A percentile compares a stretch with the other conserved stretches of the same genome.
phyloP scores from a whole-genome alignment of 1,140 invertebrate species.

The Drosophila simulans region DNA sequence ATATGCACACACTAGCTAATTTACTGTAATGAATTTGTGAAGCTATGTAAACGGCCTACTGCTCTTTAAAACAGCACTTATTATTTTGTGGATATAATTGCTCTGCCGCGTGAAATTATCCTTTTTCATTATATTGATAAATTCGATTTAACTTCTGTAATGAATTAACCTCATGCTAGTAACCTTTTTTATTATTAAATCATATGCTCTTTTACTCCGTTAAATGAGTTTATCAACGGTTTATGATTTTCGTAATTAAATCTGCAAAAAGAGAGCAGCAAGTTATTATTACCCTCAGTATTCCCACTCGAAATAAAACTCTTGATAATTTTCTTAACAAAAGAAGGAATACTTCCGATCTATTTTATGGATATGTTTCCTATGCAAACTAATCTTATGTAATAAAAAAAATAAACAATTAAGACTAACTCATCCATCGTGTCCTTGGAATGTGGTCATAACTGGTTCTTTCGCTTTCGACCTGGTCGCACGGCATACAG shows the following conservation, averaged over 20 bases:
- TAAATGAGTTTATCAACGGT: slow-evolving; percentile 5
- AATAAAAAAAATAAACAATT: background rate
- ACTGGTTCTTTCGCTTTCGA: slow-evolving; percentile 79
- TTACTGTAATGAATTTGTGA: background rate
- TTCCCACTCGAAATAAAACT: background rate
- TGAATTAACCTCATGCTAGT: background rate
- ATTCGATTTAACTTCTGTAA: background rate
- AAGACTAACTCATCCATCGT: too few species aligned
- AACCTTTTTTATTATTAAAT: background rate
- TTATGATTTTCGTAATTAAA: slow-evolving; percentile 28
- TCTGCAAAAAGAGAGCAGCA: background rate
- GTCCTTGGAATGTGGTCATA: slow-evolving; percentile 19
- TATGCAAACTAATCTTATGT: background rate
- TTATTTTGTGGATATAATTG: background rate
- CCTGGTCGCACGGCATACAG: slow-evolving; percentile 74
- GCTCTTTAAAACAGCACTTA: background rate
- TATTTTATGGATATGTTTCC: too few species aligned
- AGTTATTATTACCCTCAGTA: too few species aligned
- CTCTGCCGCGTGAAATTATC: slow-evolving; percentile 1
- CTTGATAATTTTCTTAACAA: background rate
- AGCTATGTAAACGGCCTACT: background rate
- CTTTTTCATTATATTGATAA: slow-evolving; percentile 4
- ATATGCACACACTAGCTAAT: too few species aligned
- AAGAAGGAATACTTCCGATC: too few species aligned
- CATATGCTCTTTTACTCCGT: background rate